phyloP scores from a whole-genome alignment of 2,888 invertebrate genomes.

The Tuberolachnus salignus region DNA sequence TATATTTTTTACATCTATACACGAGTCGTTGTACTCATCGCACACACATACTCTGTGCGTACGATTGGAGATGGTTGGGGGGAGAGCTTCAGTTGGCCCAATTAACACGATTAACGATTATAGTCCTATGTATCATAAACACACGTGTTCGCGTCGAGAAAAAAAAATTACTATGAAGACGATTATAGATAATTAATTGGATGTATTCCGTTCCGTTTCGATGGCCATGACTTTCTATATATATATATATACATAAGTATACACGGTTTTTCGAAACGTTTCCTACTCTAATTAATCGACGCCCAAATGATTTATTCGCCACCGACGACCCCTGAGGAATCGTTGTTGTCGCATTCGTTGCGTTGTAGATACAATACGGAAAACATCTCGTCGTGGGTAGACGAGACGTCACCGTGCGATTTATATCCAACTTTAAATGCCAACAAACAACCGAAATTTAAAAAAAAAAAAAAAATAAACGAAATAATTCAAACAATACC shows the following conservation, averaged over 20 bases:
- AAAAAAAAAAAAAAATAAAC: too few species aligned
- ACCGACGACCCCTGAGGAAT: background rate
- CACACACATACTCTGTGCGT: background rate
- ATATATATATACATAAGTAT: background rate
- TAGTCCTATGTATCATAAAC: background rate
- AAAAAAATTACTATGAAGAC: background rate
- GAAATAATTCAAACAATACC: too few species aligned
- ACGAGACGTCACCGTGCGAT: too few species aligned
- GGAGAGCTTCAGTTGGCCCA: background rate
- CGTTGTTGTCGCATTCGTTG: background rate
- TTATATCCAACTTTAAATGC: too few species aligned
- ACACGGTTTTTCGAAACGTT: slow-evolving; percentile 1
- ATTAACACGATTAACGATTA: slow-evolving; percentile 21
- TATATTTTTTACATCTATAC: too few species aligned
- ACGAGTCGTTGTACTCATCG: background rate
- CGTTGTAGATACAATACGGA: background rate
- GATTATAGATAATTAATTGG: background rate
- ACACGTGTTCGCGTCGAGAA: background rate
- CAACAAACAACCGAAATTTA: too few species aligned
- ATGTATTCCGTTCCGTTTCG: background rate
- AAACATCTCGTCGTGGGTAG: background rate
- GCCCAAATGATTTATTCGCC: background rate
- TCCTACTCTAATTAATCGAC: slow-evolving; percentile 6
- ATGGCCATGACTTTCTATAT: slow-evolving; percentile 18
- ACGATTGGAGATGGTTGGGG: too few species aligned